Conservation (phyloP, 1,140 invertebrate genomes). For the Conopomorpha cramerella region DNA sequence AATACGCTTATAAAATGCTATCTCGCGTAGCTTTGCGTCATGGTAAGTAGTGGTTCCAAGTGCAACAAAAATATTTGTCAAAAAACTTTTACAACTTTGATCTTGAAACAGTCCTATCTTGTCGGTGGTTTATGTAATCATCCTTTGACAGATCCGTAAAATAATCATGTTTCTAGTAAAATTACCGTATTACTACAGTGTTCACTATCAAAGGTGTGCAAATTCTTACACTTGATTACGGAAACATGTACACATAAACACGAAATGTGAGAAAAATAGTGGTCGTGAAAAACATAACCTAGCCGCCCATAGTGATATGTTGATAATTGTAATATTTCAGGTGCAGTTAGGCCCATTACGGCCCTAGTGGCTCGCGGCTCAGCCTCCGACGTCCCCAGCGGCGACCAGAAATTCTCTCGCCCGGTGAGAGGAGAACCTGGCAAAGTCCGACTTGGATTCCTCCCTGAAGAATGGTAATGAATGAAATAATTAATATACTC, state of each 20-base stretch:
- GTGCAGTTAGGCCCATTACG: slow-evolving; percentile 23
- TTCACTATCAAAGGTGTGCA: too few relatives aligned
- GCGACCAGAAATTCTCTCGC: slow-evolving; percentile 68
- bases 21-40: slow-evolving; percentile 54
- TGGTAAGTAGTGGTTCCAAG: too few relatives aligned
- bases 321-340: slow-evolving; percentile 14
- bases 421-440: slow-evolving; percentile 69
- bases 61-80: too few relatives aligned
- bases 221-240: too few relatives aligned
- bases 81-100: too few relatives aligned
- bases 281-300: too few relatives aligned
- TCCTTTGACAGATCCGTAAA: slow-evolving; percentile 35
- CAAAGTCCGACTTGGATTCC: slow-evolving; percentile 82
- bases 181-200: too few relatives aligned
- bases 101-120: slow-evolving; percentile 27
- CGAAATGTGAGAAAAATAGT: too few relatives aligned
- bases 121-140: slow-evolving; percentile 56
- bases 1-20: slow-evolving; percentile 40
- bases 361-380: slow-evolving; percentile 35
- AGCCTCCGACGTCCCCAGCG: slow-evolving; percentile 29
- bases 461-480: slow-evolving; percentile 95
- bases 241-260: too few relatives aligned
- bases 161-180: too few relatives aligned
- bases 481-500: too few relatives aligned
- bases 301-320: too few relatives aligned